A percentile compares a stretch with the other conserved stretches of the same genome.
Conservation (phyloP, 2,113 vertebrate genomes). For the Puffinus mauretanicus region DNA sequence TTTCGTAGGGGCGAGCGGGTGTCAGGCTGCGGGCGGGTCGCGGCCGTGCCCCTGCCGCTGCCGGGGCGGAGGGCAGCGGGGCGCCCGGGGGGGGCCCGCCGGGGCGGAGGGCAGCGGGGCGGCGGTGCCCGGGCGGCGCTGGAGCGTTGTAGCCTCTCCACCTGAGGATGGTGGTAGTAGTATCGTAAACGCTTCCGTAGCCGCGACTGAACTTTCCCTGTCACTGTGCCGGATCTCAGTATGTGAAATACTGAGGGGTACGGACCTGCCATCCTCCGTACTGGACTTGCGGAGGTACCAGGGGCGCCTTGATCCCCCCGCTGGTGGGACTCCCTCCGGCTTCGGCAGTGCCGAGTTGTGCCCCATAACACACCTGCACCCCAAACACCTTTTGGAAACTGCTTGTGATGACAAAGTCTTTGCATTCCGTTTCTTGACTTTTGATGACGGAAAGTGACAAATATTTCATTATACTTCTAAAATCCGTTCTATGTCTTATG, state of each 20-base stretch:
- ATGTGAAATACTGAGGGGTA: accelerated
- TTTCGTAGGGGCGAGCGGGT: background rate
- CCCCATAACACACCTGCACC: background rate
- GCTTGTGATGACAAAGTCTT: too few species aligned
- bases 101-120: background rate
- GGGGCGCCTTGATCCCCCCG: accelerated
- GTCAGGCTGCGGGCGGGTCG: background rate
- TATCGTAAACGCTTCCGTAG: accelerated
- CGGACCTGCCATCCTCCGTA: background rate
- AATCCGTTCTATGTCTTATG: background rate
- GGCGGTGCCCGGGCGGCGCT: background rate
- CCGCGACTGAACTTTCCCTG: background rate
- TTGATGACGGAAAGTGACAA: background rate
- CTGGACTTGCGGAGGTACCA: background rate
- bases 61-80: background rate
- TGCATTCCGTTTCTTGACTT: background rate
- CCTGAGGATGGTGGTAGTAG: accelerated
- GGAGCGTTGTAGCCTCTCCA: background rate
- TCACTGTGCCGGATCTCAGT: accelerated
- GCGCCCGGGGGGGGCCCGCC: too few species aligned
- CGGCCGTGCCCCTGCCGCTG: background rate
- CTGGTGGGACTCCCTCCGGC: background rate
- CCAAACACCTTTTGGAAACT: background rate
- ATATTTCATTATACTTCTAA: background rate
- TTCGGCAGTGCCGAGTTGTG: background rate